Evolutionary conservation across 1,140 invertebrate genomes (phyloP).

Genomic region (Adoxophyes honmai): DNA sequence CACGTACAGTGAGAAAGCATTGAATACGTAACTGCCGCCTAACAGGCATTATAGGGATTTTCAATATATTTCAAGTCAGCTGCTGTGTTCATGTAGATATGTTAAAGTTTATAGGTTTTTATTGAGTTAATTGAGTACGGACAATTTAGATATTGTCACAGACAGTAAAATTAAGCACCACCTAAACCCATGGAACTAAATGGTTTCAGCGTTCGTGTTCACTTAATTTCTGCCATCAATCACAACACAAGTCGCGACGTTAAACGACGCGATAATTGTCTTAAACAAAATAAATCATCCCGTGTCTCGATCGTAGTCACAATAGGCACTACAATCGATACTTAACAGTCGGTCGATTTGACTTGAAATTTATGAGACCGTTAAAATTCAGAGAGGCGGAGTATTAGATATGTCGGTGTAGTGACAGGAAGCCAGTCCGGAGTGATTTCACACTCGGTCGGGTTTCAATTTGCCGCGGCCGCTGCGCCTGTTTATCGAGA

Average conservation of each 20-base stretch:
- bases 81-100: too few species aligned
- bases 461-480: slow-evolving; percentile 65
- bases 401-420: slow-evolving; percentile 48
- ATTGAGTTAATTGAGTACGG: too few species aligned
- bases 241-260: background rate
- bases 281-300: slow-evolving; percentile 5
- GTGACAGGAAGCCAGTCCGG: slow-evolving; percentile 53
- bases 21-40: background rate
- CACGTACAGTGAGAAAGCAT: background rate
- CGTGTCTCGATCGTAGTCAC: background rate
- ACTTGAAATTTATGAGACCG: slow-evolving; percentile 28
- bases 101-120: too few species aligned
- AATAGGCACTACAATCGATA: slow-evolving; percentile 1
- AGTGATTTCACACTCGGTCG: slow-evolving; percentile 71
- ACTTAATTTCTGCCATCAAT: background rate
- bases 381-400: slow-evolving; percentile 47
- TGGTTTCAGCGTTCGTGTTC: too few species aligned
- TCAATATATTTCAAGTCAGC: too few species aligned
- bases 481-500: slow-evolving; percentile 50
- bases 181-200: too few species aligned
- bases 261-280: background rate
- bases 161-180: too few species aligned
- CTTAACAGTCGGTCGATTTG: slow-evolving; percentile 11
- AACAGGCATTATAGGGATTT: too few species aligned
- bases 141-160: too few species aligned